These are phyloP conservation scores for Dinocampus coccinellae DNA, from an alignment of 2,888 invertebrate species.

Conservation along the genomic window DNA sequence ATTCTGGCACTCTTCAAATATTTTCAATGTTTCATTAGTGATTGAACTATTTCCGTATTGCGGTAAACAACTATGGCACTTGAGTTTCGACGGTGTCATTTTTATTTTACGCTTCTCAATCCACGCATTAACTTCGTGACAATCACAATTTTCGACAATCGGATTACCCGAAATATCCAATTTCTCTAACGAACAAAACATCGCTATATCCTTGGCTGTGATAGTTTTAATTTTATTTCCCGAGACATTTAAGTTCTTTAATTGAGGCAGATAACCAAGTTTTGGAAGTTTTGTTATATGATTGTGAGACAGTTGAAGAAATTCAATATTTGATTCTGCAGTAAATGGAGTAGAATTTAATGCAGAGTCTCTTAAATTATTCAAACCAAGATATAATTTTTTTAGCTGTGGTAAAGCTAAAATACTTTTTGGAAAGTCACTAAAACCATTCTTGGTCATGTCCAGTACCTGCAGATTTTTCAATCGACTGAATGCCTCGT, in stretches of 20 bases:
- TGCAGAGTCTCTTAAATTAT: conserved; percentile 69
- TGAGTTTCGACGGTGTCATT: conserved; percentile 43
- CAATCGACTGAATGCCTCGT: conserved; percentile 71
- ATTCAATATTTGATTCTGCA: conserved; percentile 72
- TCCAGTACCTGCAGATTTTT: conserved; percentile 72
- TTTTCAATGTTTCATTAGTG: conserved; percentile 49
- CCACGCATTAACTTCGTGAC: conserved; percentile 57
- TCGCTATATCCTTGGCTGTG: conserved; percentile 72
- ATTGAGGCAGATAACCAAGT: conserved; percentile 74
- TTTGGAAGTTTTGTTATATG: conserved; percentile 74
- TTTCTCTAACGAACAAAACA: conserved; percentile 74
- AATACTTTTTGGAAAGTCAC: conserved; percentile 70
- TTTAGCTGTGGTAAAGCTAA: conserved; percentile 75
- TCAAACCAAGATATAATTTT: conserved; percentile 74
- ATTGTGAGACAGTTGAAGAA: conserved; percentile 75
- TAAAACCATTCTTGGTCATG: conserved; percentile 72
- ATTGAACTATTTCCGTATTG: background rate
- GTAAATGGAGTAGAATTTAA: conserved; percentile 58
- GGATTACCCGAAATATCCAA: conserved; percentile 70
- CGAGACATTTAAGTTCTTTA: conserved; percentile 76
- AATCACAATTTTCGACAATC: conserved; percentile 56
- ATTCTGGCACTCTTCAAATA: conserved; percentile 51
- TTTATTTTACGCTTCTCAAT: conserved; percentile 46
- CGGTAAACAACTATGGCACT: conserved; percentile 33
- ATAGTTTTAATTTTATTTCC: conserved; percentile 72